A percentile compares a stretch with the other conserved stretches of the same genome.
Conservation (phyloP, 30 jellyfish, hydroid and myxozoan genomes). For the Aurelia aurita region DNA sequence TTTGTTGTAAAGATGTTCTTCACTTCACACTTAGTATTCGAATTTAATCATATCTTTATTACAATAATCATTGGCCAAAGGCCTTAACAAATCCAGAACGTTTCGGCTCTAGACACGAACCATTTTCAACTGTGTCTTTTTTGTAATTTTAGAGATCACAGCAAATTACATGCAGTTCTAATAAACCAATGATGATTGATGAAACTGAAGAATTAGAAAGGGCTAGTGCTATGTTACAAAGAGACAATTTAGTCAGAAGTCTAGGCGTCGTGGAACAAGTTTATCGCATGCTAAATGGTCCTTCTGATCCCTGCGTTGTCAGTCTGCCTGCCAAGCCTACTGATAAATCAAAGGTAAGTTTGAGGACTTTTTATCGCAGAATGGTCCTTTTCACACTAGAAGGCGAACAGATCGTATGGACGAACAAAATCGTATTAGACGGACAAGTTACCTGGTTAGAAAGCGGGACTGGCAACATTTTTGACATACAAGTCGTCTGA, state of each 20-base stretch:
- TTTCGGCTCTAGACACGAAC: neutral
- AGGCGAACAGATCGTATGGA: too few species aligned
- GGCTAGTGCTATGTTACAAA: conserved; percentile 74
- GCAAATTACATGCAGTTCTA: conserved; percentile 38
- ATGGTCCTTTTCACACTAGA: too few species aligned
- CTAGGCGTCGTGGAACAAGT: conserved; percentile 77
- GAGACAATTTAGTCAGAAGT: conserved; percentile 75
- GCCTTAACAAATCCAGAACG: neutral
- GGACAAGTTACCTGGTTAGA: too few species aligned
- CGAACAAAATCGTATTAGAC: too few species aligned
- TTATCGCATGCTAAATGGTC: conserved; percentile 65
- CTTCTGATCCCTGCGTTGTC: too few species aligned
- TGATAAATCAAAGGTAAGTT: conserved; percentile 25
- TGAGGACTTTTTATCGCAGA: neutral
- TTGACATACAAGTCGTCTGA: too few species aligned
- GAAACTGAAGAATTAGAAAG: conserved; percentile 88
- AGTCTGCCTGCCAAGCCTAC: neutral
- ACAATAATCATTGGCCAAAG: neutral
- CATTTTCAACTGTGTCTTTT: neutral
- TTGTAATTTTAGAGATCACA: conserved; percentile 6
- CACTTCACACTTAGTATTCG: too few species aligned
- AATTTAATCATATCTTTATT: neutral
- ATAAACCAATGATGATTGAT: conserved; percentile 67
- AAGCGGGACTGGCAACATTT: too few species aligned
- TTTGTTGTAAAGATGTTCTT: too few species aligned